Conservation (phyloP, 2,888 invertebrate genomes). For the Nomada goodeniana region DNA sequence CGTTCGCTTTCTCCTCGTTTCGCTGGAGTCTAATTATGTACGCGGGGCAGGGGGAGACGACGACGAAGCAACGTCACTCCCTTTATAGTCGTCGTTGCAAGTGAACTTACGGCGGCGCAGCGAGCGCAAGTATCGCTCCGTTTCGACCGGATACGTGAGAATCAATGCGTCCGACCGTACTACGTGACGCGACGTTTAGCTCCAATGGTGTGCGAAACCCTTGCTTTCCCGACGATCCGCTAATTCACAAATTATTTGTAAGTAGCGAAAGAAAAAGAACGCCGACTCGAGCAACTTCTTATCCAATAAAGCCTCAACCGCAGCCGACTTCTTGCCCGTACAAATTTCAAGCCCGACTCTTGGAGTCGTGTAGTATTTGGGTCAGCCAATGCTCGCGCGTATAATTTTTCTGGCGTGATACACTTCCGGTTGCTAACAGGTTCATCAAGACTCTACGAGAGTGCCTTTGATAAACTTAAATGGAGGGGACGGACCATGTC, state of each 20-base stretch:
- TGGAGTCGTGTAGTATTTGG: neutral
- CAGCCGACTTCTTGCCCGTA: no score
- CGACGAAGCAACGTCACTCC: conserved; percentile 3
- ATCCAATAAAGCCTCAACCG: conserved; percentile 11
- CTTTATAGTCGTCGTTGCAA: neutral
- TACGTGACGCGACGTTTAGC: neutral
- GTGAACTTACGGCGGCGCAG: conserved; percentile 9
- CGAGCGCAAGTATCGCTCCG: neutral
- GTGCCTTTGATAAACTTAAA: conserved; percentile 1
- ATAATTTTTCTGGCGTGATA: conserved; percentile 21
- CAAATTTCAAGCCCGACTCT: no score
- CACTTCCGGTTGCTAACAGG: conserved; percentile 12
- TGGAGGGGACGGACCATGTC: neutral
- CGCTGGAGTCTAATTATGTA: neutral
- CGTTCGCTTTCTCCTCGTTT: conserved; percentile 20
- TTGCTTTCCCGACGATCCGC: conserved; percentile 4
- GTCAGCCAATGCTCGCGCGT: neutral
- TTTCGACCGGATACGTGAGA: conserved; percentile 26
- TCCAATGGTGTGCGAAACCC: conserved; percentile 13
- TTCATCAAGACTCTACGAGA: neutral
- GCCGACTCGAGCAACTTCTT: conserved; percentile 1
- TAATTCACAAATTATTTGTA: conserved; percentile 17
- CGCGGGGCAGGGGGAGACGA: neutral
- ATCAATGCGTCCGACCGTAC: conserved; percentile 8
- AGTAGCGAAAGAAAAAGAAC: neutral